phyloP scores from a whole-genome alignment of 2,113 vertebrate genomes.

The Cisticola juncidis region DNA sequence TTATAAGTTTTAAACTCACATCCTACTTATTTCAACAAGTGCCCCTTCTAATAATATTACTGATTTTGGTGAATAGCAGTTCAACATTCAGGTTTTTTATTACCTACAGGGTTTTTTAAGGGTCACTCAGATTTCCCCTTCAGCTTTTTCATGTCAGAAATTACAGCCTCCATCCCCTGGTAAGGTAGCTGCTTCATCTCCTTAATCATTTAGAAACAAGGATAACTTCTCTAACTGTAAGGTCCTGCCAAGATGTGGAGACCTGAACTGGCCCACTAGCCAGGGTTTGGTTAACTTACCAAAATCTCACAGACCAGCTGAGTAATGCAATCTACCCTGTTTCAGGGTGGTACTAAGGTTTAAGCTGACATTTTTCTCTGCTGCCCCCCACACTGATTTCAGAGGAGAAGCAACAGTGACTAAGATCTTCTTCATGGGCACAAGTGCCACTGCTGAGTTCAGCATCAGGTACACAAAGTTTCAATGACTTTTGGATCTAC shows the following conservation, averaged over 20 bases:
- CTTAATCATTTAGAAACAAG: not conserved
- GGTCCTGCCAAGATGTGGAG: not conserved
- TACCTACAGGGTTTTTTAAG: not conserved
- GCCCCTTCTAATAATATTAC: not conserved
- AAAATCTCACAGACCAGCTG: not conserved
- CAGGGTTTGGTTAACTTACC: not conserved
- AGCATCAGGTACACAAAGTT: not conserved
- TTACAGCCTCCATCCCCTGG: not conserved
- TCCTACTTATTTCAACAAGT: not conserved
- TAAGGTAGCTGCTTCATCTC: not conserved
- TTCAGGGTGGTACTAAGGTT: not conserved
- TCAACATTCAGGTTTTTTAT: not conserved
- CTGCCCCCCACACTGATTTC: not conserved
- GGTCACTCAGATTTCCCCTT: not conserved
- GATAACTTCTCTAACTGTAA: not conserved
- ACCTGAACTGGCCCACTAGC: not conserved
- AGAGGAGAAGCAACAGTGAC: not conserved
- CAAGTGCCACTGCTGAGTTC: not conserved
- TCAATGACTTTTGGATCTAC: not conserved
- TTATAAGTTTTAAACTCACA: not conserved
- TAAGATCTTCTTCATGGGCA: not conserved
- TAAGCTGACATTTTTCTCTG: not conserved
- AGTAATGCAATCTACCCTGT: not conserved
- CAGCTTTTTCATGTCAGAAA: not conserved
- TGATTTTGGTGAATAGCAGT: not conserved